Conservation (phyloP, 2,797 vertebrate genomes). For the Thunnus albacares region DNA sequence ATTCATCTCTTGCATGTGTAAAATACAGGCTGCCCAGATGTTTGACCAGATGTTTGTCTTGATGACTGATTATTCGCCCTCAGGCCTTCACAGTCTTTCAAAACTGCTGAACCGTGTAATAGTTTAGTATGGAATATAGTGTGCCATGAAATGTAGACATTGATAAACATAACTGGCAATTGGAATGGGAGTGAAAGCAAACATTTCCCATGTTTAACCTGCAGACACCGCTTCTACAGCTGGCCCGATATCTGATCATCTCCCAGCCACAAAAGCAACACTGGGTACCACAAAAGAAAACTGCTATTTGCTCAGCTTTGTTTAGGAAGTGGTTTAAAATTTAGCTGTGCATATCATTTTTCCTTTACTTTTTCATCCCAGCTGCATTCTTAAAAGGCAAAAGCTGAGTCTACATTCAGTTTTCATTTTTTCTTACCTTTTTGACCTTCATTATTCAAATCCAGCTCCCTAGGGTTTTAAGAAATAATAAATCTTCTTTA, state of each 20-base stretch:
- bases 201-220: slow-evolving; percentile 41
- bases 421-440: neutral
- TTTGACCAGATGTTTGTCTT: slow-evolving; percentile 21
- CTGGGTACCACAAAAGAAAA: slow-evolving; percentile 35
- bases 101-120: slow-evolving; percentile 34
- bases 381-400: neutral
- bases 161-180: slow-evolving; percentile 8
- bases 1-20: neutral
- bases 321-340: slow-evolving; percentile 18
- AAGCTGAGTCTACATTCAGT: slow-evolving; percentile 3
- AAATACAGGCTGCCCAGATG: slow-evolving; percentile 9
- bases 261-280: slow-evolving; percentile 26
- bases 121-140: slow-evolving; percentile 22
- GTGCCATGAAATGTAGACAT: slow-evolving; percentile 30
- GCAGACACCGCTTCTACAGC: slow-evolving; percentile 15
- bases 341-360: slow-evolving; percentile 9
- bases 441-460: slow-evolving; percentile 2
- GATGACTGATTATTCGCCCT: neutral
- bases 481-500: neutral
- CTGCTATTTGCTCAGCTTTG: slow-evolving; percentile 56
- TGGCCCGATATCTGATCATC: slow-evolving; percentile 43
- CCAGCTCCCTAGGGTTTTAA: neutral
- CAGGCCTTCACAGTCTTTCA: neutral
- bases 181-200: slow-evolving; percentile 32
- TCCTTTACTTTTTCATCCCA: neutral